Evolutionary conservation across 2,888 invertebrate genomes (phyloP), one percentile per base, ranked within the genome.

Genomic region (Helicoverpa assulta): DNA sequence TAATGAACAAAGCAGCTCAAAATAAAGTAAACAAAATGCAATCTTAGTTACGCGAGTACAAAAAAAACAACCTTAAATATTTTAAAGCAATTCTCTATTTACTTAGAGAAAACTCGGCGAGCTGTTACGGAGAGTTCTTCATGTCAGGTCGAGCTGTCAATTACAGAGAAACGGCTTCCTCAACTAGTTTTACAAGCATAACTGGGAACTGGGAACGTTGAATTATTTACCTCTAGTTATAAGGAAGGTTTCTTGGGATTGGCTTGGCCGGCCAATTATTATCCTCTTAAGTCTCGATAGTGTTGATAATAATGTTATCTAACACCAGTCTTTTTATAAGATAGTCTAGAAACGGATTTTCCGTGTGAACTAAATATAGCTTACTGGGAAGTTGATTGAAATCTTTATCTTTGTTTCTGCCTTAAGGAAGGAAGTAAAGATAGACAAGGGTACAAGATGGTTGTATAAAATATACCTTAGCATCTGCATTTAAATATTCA

Each of bases 141-240:
- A 55, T 56, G 62, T 66, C 55, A 67, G 40, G 47, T 67, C 12
- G 16, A 51, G 26, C 66, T 78, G 75, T 75, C 75, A 73, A 67
- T 80, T 67, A 70, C 62, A 75, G 62, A 51, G 59, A 67, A 72
- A 57, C 10, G 50, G 47, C 40, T 73, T 56, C 26, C n/a, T 26
- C 16, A 65, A 71, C 26, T 61, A 33, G 70, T 61, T 66, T 68
- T 64, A 55, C 52, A 43, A 67, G 63, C 61, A n/a, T 54, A 54
- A 67, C 67, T 79, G 61, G 19, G 51, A 65, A 54, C 67, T 79
- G 61, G 19, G 51, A 65, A 54, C 67, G 43, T 26, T 68, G 58
- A 69, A 70, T 69, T 73, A 75, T 70, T 73, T 62, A n/a, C n/a
- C n/a, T n/a, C n/a, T n/a, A 74, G 66, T 77, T 77, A 74, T 56